A percentile compares a stretch with the other conserved stretches of the same genome.
phyloP scores from a whole-genome alignment of 35 echinoderm and acorn worm genomes.

The Apostichopus japonicus region DNA sequence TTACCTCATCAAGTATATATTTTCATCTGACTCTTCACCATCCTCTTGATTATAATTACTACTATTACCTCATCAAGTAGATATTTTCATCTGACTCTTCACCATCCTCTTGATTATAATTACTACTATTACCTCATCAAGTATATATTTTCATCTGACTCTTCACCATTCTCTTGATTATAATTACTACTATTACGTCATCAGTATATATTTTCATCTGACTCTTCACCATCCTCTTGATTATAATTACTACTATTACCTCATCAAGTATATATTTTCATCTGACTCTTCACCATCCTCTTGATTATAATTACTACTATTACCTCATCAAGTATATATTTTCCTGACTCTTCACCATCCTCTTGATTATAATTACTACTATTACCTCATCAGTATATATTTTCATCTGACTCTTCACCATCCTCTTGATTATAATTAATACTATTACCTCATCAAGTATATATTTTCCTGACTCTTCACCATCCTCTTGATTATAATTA shows the following conservation, averaged over 20 bases:
- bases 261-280: constrained; percentile 74
- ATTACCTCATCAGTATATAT: constrained; percentile 71
- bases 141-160: constrained; percentile 68
- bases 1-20: constrained; percentile 76
- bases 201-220: constrained; percentile 71
- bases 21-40: constrained; percentile 57
- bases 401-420: constrained; percentile 57
- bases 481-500: no score
- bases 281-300: constrained; percentile 58
- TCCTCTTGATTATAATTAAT: constrained; percentile 13
- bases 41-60: constrained; percentile 19
- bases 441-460: constrained; percentile 66
- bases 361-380: not conserved
- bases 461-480: no score
- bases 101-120: constrained; percentile 30
- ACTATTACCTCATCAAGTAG: constrained; percentile 66
- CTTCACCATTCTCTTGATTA: constrained; percentile 35
- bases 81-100: constrained; percentile 64
- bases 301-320: no score
- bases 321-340: constrained; percentile 78
- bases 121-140: constrained; percentile 59
- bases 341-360: constrained; percentile 51
- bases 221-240: constrained; percentile 41
- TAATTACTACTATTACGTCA: constrained; percentile 37
- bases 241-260: constrained; percentile 14